phyloP scores from a whole-genome alignment of 2,113 vertebrate species.

The Vidua macroura region DNA sequence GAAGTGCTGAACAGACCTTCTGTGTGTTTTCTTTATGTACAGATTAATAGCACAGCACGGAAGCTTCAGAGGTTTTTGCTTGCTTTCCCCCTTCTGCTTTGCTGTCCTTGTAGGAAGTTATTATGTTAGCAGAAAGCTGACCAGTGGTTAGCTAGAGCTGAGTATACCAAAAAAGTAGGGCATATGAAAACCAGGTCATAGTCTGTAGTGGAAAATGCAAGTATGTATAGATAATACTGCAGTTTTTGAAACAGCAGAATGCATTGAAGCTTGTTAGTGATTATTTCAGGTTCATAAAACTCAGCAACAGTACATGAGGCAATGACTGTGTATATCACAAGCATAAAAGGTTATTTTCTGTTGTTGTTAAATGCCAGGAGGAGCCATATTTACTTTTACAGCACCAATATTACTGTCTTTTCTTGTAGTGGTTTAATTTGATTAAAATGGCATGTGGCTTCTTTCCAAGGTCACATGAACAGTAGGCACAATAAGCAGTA shows the following conservation, averaged over 20 bases:
- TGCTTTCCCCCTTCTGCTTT: neutral
- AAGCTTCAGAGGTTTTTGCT: neutral
- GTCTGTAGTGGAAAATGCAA: neutral
- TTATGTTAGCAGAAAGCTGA: neutral
- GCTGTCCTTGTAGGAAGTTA: neutral
- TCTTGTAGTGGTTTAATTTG: neutral
- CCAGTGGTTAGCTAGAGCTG: neutral
- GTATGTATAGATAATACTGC: neutral
- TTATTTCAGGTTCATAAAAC: slow-evolving; percentile 2
- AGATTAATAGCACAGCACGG: neutral
- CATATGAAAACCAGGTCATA: slow-evolving; percentile 51
- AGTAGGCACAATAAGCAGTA: neutral
- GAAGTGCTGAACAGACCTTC: neutral
- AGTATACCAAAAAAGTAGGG: slow-evolving; percentile 24
- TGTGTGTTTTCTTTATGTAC: neutral
- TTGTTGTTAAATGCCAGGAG: neutral
- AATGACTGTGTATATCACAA: neutral
- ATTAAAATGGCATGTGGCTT: neutral
- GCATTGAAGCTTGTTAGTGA: neutral
- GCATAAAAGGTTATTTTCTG: neutral
- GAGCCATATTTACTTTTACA: neutral
- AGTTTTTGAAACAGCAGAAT: neutral
- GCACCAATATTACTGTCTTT: neutral
- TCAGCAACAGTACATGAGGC: neutral
- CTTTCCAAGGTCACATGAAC: neutral